Percentiles rank a stretch among this genome's conserved stretches.
Evolutionary conservation across 1,140 invertebrate species (phyloP).

Genomic region (Dinoponera quadriceps): DNA sequence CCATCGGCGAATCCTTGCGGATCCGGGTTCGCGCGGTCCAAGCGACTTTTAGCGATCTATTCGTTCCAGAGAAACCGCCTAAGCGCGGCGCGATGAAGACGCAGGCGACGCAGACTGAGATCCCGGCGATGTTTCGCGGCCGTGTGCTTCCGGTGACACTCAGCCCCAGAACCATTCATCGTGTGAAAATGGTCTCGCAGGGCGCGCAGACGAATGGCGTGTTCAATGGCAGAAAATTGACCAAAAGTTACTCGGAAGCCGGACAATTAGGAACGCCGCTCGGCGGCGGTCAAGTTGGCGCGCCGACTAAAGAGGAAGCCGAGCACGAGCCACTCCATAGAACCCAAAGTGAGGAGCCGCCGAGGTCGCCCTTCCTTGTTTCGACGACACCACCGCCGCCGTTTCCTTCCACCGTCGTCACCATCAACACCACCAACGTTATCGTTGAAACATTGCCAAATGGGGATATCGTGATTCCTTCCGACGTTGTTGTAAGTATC

Average conservation of each 20-base stretch:
- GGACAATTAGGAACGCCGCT: slow-evolving; percentile 86
- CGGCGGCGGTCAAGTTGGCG: slow-evolving; percentile 72
- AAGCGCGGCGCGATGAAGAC: slow-evolving; percentile 95
- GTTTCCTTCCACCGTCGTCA: background rate
- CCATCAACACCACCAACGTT: slow-evolving; percentile 43
- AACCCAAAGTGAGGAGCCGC: slow-evolving; percentile 93
- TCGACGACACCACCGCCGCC: slow-evolving; percentile 66
- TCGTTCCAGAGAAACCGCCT: slow-evolving; percentile 89
- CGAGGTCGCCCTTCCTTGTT: slow-evolving; percentile 89
- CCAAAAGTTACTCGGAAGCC: slow-evolving; percentile 94
- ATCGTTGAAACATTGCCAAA: slow-evolving; percentile 72
- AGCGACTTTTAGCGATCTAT: slow-evolving; percentile 18
- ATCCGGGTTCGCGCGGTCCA: background rate
- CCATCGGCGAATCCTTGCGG: no score
- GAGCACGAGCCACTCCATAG: slow-evolving; percentile 92
- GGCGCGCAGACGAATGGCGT: slow-evolving; percentile 95
- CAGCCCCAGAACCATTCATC: slow-evolving; percentile 89
- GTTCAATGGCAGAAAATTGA: slow-evolving; percentile 89
- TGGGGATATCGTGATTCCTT: slow-evolving; percentile 66
- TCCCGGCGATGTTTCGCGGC: slow-evolving; percentile 88
- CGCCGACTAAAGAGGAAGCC: slow-evolving; percentile 75
- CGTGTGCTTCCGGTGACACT: slow-evolving; percentile 90
- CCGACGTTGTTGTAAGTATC: slow-evolving; percentile 36
- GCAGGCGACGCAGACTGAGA: slow-evolving; percentile 96
- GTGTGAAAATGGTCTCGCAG: slow-evolving; percentile 94